phyloP scores from a whole-genome alignment of 92 coral and sea anemone genomes.

The Umimayanthus chanpuru region DNA sequence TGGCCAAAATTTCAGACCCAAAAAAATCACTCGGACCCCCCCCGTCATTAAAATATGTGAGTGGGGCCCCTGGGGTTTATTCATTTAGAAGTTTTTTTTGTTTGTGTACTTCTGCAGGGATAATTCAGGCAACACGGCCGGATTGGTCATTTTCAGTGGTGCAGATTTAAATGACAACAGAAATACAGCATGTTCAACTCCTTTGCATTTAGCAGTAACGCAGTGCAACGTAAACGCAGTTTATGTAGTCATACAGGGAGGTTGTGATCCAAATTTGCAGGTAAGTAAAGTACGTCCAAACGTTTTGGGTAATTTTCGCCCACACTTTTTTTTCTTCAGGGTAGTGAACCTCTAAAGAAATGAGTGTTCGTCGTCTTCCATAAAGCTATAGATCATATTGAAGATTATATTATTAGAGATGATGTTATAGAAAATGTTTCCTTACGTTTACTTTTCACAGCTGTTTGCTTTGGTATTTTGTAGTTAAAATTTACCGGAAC shows the following conservation, averaged over 20 bases:
- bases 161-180: constrained; percentile 22
- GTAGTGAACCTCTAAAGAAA: too few species aligned
- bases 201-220: constrained; percentile 18
- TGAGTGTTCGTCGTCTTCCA: too few species aligned
- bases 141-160: constrained; percentile 14
- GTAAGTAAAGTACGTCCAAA: background rate
- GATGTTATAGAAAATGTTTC: too few species aligned
- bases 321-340: too few species aligned
- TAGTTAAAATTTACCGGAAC: too few species aligned
- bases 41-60: background rate
- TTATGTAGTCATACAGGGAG: constrained; percentile 23
- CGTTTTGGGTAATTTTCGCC: too few species aligned
- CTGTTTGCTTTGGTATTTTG: too few species aligned
- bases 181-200: background rate
- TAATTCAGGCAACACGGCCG: constrained; percentile 15
- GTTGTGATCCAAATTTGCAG: constrained; percentile 31
- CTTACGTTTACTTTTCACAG: too few species aligned
- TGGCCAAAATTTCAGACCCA: too few species aligned
- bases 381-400: too few species aligned
- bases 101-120: constrained; percentile 11
- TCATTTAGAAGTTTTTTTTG: background rate
- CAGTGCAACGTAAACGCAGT: constrained; percentile 23
- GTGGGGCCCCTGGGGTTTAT: background rate
- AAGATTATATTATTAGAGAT: too few species aligned
- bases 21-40: too few species aligned